Evolutionary conservation across 2,113 vertebrate genomes (phyloP), one percentile per base, ranked within the genome.

Genomic region (Delphinapterus leucas): DNA sequence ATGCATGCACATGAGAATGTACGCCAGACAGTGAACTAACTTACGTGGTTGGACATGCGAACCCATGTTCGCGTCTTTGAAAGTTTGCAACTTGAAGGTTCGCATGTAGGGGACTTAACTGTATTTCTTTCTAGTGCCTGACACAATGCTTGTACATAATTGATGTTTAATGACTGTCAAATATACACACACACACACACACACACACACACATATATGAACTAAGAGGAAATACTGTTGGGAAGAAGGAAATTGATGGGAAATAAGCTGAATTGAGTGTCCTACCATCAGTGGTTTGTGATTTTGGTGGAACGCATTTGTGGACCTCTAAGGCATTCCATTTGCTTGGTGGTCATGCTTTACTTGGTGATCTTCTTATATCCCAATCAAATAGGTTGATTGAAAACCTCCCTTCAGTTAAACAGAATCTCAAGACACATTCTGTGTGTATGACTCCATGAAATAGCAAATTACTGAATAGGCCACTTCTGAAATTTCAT

Each of bases 401-500:
- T 41, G 41, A 80, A 96, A 93, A 91, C 8, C 55, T 88, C 20
- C 17, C 17, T 90, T 47, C 4, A 41, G 60, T 31, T 38, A 90
- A 93, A 38, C 55, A 95, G 25, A 86, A 83, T 88, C 70, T 88
- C 49, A 88, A 81, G 81, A 89, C 5, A n/a, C 8, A 2, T 31
- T 88, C 47, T 65, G 25, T 74, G 68, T 86, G 26, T 60, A 71
- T 61, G 31, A 70, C n/a, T 96, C 6, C 5, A 79, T 47, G 73
- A 92, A 25, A 88, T 15, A 83, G 77, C 81, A 95, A 93, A 88
- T 94, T 68, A 63, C 80, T 68, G 61, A 95, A 82, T 63, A 9
- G 61, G n/a, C 7, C 96, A 77, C 44, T 93, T 79, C 53, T 77
- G 12, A 97, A 92, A 60, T 89, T 90, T 95, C 49, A 87, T 88